Evolutionary conservation across 2,113 vertebrate genomes (phyloP).

Genomic region (Carassius carassius): DNA sequence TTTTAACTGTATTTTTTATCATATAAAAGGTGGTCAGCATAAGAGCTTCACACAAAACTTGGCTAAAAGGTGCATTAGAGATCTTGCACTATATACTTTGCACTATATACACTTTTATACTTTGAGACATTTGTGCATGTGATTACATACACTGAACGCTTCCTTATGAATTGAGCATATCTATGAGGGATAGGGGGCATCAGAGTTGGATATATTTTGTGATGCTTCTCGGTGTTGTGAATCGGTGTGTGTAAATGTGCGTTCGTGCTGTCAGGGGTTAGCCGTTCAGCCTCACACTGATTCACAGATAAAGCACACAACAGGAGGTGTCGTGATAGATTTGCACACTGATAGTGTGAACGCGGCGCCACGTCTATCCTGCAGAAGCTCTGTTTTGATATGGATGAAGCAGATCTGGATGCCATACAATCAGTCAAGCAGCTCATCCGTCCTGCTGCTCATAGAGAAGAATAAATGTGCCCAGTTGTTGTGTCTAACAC

Average conservation of each 20-base stretch:
- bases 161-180: neutral
- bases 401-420: slow-evolving; percentile 23
- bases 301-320: slow-evolving; percentile 15
- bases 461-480: neutral
- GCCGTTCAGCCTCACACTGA: slow-evolving; percentile 25
- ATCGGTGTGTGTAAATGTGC: neutral
- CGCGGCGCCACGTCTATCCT: slow-evolving; percentile 1
- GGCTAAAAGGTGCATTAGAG: neutral
- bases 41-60: neutral
- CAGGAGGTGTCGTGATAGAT: slow-evolving; percentile 38
- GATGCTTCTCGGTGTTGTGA: slow-evolving; percentile 20
- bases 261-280: neutral
- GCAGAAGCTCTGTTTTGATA: slow-evolving; percentile 12
- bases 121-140: neutral
- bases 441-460: neutral
- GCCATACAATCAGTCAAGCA: neutral
- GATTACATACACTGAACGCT: neutral
- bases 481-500: neutral
- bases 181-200: neutral
- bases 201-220: neutral
- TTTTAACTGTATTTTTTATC: neutral
- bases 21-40: neutral
- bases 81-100: neutral
- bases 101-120: too few relatives aligned
- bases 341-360: slow-evolving; percentile 22